Percentiles rank a stretch among this genome's conserved stretches.
phyloP scores from a whole-genome alignment of 2,888 invertebrate species.

The Pilophorus perplexus region DNA sequence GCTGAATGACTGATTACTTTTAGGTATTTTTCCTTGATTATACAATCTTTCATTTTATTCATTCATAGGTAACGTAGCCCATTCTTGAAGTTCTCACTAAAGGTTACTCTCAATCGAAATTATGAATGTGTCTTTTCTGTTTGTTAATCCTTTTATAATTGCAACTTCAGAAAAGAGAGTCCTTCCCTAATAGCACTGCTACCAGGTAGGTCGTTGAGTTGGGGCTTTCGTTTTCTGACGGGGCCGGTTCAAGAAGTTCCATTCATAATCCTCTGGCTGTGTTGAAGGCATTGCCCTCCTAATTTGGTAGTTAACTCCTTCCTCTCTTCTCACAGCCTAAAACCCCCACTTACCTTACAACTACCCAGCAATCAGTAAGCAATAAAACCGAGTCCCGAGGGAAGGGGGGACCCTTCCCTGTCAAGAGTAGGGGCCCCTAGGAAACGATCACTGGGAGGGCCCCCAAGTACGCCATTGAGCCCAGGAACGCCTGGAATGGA shows the following conservation, averaged over 20 bases:
- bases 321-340: constrained; percentile 11
- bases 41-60: no score
- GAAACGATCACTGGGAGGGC: no score
- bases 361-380: constrained; percentile 29
- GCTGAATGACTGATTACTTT: no score
- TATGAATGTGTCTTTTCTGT: constrained; percentile 8
- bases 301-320: constrained; percentile 30
- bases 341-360: constrained; percentile 12
- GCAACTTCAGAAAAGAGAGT: background rate
- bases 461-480: no score
- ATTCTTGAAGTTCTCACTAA: no score
- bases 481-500: no score
- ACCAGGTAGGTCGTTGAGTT: constrained; percentile 17
- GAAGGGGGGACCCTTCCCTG: no score
- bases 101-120: no score
- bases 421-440: no score
- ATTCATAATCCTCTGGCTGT: constrained; percentile 21
- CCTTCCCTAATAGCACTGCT: constrained; percentile 23
- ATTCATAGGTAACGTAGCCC: no score
- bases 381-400: constrained; percentile 1
- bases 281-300: constrained; percentile 23
- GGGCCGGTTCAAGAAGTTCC: constrained; percentile 8
- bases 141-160: constrained; percentile 25
- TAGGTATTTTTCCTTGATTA: no score
- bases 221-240: background rate